Percentiles rank a stretch among this genome's conserved stretches.
These are phyloP conservation scores for Umimayanthus kanabou DNA, from an alignment of 92 coral and sea anemone genomes.

Conservation along the genomic window DNA sequence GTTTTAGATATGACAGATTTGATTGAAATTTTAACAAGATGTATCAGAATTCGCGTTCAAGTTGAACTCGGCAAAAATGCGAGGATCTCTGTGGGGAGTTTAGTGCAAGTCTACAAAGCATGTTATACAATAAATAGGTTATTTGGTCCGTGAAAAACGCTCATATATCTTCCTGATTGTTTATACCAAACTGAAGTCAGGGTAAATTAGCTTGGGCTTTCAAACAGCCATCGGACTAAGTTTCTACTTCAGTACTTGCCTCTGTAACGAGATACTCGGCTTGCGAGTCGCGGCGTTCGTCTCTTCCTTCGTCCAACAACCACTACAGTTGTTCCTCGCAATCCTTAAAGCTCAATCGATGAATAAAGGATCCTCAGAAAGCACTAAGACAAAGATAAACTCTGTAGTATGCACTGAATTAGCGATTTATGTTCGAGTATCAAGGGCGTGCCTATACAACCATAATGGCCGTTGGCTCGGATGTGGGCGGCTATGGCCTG, in stretches of 20 bases:
- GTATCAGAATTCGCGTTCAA: neutral
- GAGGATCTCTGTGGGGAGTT: neutral
- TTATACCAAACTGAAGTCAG: slow-evolving; percentile 6
- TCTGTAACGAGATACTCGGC: slow-evolving; percentile 40
- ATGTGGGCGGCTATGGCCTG: slow-evolving; percentile 51
- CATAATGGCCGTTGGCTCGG: slow-evolving; percentile 42
- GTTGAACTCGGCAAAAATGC: neutral
- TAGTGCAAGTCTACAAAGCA: neutral
- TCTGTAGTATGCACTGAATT: slow-evolving; percentile 33
- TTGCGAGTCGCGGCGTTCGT: slow-evolving; percentile 40
- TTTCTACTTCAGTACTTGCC: slow-evolving; percentile 32
- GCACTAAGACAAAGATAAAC: slow-evolving; percentile 25
- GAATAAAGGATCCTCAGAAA: slow-evolving; percentile 24
- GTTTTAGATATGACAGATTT: neutral
- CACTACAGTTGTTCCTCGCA: slow-evolving; percentile 3
- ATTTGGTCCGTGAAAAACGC: slow-evolving; percentile 24
- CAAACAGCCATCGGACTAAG: slow-evolving; percentile 22
- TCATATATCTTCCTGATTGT: slow-evolving; percentile 10
- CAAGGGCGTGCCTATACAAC: slow-evolving; percentile 50
- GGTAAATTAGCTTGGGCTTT: slow-evolving; percentile 16
- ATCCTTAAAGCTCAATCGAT: slow-evolving; percentile 21
- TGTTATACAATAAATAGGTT: slow-evolving; percentile 1
- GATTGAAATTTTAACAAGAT: neutral
- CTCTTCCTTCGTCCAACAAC: slow-evolving; percentile 33
- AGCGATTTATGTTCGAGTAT: slow-evolving; percentile 34